Evolutionary conservation across 2,797 vertebrate species (phyloP), one percentile per base, ranked within the genome.

Genomic region (Bradypodion ventrale): DNA sequence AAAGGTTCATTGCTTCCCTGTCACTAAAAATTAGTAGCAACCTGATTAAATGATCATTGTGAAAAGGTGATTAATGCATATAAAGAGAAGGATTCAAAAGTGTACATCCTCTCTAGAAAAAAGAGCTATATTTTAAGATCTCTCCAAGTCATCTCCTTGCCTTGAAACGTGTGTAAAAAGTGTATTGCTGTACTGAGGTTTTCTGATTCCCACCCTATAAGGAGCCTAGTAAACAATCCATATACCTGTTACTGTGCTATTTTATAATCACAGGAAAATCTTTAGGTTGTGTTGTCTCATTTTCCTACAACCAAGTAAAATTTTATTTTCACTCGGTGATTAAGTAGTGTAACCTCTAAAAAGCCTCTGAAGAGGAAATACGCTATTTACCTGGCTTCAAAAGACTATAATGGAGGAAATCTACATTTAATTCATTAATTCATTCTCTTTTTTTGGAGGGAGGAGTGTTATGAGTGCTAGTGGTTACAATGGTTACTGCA

Each of bases 331-430:
- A 15, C 4, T 46, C 5, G 86, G 21, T 60, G 63, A 37, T 40
- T 89, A 46, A n/a, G 87, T 75, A 56, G 82, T 6, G 29, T 78
- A 44, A 69, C 35, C 1, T 82, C 85, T 90, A 62, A 74, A 80
- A 90, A 70, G 21, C 10, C 46, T 79, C 83, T 82, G 70, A 80
- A 92, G 84, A 79, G 0, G 0, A 79, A 88, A 82, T 12, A 4
- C 4, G 56, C 7, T 44, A 35, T 15, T 75, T 80, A 25, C 80
- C 23, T 73, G 21, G 32, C 32, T 75, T 65, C 78, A 70, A 80
- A 44, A 15, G 0, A 2, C 81, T 37, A 70, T 82, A 68, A 4
- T 83, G 72, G 69, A 49, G 66, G 5, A 69, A 59, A 59, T 12
- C 65, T 44, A 56, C 19, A 23, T 60, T 83, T 84, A 44, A 69